Conservation (phyloP, 2,113 vertebrate species). For the Hylia prasina region DNA sequence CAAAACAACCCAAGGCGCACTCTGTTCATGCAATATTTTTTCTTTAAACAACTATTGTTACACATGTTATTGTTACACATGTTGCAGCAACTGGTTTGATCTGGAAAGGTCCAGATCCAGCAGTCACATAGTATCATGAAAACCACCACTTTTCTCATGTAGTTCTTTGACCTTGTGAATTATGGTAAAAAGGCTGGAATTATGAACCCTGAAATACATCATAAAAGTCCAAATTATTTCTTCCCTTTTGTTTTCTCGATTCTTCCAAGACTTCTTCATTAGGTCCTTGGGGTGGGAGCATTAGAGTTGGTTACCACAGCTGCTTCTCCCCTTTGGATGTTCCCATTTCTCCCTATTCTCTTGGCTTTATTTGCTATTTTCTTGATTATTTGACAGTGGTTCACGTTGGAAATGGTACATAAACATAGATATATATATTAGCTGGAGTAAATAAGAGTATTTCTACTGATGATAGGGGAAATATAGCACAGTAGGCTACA, state of each 20-base stretch:
- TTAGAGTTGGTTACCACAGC: neutral
- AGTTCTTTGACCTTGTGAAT: neutral
- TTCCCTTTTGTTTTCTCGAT: neutral
- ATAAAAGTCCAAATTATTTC: neutral
- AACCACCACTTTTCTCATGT: neutral
- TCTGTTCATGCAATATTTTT: neutral
- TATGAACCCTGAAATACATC: neutral
- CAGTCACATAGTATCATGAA: accelerated
- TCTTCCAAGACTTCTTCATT: neutral
- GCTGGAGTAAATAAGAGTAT: neutral
- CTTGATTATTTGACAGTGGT: neutral
- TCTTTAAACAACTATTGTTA: neutral
- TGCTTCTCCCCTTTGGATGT: neutral
- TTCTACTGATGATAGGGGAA: neutral
- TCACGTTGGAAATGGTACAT: neutral
- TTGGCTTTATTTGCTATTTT: neutral
- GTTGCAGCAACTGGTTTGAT: neutral
- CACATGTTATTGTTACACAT: neutral
- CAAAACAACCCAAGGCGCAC: neutral
- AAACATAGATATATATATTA: neutral
- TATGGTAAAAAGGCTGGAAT: neutral
- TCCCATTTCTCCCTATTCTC: neutral
- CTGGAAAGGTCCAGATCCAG: neutral
- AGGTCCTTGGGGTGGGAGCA: neutral
- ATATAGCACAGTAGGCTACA: neutral